phyloP scores from a whole-genome alignment of 2,113 vertebrate genomes.

The Telmatochromis sp. region DNA sequence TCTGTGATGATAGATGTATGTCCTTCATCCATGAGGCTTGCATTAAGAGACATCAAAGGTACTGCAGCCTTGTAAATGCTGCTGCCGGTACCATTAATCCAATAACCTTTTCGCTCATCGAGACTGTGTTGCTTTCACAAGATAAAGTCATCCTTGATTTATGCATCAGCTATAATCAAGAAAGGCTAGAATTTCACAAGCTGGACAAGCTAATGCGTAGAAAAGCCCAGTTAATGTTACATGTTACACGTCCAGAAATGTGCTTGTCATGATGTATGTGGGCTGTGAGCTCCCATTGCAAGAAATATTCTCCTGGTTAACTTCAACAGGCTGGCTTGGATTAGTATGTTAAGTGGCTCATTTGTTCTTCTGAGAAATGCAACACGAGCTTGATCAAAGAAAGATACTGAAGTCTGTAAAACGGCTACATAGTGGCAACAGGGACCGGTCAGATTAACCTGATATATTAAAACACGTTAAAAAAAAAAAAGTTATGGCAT shows the following conservation, averaged over 20 bases:
- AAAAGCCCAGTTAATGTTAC: neutral
- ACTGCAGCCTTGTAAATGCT: neutral
- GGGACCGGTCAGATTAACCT: neutral
- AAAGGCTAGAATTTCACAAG: conserved; percentile 11
- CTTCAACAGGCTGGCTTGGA: conserved; percentile 14
- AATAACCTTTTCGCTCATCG: neutral
- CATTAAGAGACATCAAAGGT: neutral
- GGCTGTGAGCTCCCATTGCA: neutral
- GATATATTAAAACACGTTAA: rapidly evolving
- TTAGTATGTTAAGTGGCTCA: conserved; percentile 16
- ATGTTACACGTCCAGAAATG: neutral
- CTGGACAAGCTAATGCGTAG: neutral
- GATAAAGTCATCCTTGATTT: conserved; percentile 11
- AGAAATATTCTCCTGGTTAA: neutral
- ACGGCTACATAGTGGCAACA: neutral
- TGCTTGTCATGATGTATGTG: neutral
- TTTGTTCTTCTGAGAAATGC: neutral
- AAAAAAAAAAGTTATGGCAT: neutral
- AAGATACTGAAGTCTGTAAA: neutral
- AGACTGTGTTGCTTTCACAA: neutral
- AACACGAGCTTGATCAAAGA: neutral
- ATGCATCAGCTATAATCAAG: neutral
- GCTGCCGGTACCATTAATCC: neutral
- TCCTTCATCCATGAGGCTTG: neutral
- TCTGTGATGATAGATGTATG: neutral